Evolutionary conservation across 2,113 vertebrate species (phyloP), one percentile per base, ranked within the genome.

Genomic region (Odontesthes bonariensis): DNA sequence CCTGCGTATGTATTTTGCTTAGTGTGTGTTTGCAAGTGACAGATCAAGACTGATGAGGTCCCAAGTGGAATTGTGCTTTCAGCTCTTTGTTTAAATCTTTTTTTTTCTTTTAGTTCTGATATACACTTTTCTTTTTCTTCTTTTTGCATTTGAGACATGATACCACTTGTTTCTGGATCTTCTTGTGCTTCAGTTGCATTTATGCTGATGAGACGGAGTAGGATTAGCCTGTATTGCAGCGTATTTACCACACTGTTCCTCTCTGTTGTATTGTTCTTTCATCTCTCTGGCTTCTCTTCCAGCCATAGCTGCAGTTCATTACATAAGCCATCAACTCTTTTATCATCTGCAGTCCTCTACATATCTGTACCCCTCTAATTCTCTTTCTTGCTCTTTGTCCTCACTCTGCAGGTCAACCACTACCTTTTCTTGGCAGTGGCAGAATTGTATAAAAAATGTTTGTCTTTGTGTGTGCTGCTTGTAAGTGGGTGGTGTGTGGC

Each of bases 261-360:
- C 58, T 75, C 35, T 51, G 52, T 69, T 84, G 42, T 77, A 5
- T 75, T 75, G 67, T 73, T 47, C 76, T 58, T 79, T 79, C 47
- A 75, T 84, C 51, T 49, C 57, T 49, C n/a, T 1, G 53, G 64
- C 53, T 52, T 72, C 62, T 80, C 54, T 83, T 63, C 14, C 60
- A 62, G 79, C 67, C 46, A 23, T 49, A 65, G 73, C 74, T 78
- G 75, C 86, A 74, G 79, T 68, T 85, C 32, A 86, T 92, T 88
- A 89, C 79, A 84, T 91, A 91, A 91, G 67, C 70, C 62, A 62
- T 88, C 78, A 87, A 74, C 75, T 83, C 53, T 85, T 81, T 81
- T 79, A 82, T 86, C 74, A 60, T 90, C 73, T 81, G 69, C 66
- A 79, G 76, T 58, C 49, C 32, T 42, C 73, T 52, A 35, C 54